Base-by-base conservation (phyloP, 2,113 vertebrate species). In the Catharus bicknelli region DNA sequence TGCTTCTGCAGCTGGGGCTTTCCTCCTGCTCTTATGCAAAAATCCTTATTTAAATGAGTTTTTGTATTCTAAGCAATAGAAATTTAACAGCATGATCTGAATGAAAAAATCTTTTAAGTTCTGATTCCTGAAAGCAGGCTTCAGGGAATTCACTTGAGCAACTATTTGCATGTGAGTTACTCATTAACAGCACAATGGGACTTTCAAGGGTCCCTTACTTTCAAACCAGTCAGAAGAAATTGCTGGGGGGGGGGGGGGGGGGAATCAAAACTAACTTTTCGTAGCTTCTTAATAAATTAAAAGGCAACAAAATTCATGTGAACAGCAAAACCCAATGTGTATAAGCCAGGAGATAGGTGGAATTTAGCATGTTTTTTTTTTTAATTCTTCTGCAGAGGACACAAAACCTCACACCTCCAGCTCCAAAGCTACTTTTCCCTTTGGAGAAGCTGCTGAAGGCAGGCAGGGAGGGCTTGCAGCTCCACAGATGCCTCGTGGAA, bases 21-120 rank as follows among this genome's bases (percentile, higher is more conserved):
- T 67, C 8, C n/a, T 16, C 34, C 3, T 0, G 47, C 54, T 95
- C 73, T 72, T 58, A 85, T 47, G 70, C 47, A 88, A 91, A 93
- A 83, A 54, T 57, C 20, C 8, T 38, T 86, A 69, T 67, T 88
- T 83, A 83, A 91, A 76, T 62, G 34, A 82, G n/a, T 57, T 73
- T 85, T 75, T 25, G 6, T 57, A 70, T 75, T 91, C 75, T 75
- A 94, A 95, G 85, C 54, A 76, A 61, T 21, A 79, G 70, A 90
- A 89, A 90, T 76, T 50, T 58, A 90, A 93, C 42, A 84, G n/a
- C 80, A 68, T 36, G 54, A 79, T 43, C 66, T 85, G 74, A 84
- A 83, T 3, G 13, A 70, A 79, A 81, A 57, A 34, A 30, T 38
- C 80, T 75, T 10, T 64, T 70, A 73, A 89, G 51, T n/a, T 61